Evolutionary conservation across 2,797 vertebrate genomes (phyloP).

Genomic region (Acrossocheilus fasciatus): DNA sequence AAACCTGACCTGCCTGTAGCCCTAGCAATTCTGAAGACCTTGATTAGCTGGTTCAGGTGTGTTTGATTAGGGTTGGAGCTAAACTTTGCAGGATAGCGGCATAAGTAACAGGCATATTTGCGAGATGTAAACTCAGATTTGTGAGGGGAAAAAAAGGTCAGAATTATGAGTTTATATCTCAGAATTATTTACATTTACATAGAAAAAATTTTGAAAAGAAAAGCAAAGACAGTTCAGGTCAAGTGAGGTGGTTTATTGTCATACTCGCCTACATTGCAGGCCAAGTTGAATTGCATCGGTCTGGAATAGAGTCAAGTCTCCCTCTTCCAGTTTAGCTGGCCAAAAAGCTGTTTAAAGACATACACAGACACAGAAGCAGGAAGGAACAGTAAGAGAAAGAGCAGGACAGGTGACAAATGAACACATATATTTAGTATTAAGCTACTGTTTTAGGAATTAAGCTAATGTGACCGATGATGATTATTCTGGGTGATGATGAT

Average conservation of each 20-base stretch:
- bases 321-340: slow-evolving; percentile 5
- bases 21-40: no score
- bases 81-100: no score
- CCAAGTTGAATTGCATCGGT: neutral
- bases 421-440: neutral
- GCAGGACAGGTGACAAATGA: neutral
- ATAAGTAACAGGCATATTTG: no score
- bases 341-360: slow-evolving; percentile 5
- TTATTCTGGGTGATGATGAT: neutral
- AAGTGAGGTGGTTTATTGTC: neutral
- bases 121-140: no score
- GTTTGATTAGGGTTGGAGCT: no score
- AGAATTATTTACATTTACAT: no score
- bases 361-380: neutral
- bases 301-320: slow-evolving; percentile 15
- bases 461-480: neutral
- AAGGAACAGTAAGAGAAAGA: neutral
- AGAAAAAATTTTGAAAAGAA: neutral
- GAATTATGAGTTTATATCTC: no score
- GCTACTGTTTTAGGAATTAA: neutral
- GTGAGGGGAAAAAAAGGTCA: no score
- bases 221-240: neutral
- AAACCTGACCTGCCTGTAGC: no score
- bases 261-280: neutral
- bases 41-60: no score